These are phyloP conservation scores for Andrena fulva DNA, from an alignment of 2,888 invertebrate species.

Conservation along the genomic window DNA sequence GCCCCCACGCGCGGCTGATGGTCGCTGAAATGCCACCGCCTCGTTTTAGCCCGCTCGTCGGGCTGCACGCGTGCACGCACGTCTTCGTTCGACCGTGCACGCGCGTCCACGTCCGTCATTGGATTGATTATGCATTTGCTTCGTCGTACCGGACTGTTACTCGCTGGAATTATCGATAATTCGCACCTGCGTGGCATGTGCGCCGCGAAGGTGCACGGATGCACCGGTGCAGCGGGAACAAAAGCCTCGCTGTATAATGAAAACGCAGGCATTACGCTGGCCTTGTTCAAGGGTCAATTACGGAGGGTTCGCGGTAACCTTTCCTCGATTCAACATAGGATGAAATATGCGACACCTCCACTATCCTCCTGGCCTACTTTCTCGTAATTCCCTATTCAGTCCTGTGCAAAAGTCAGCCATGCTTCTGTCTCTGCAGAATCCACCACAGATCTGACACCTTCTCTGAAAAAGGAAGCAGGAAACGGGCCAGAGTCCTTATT, in stretches of 20 bases:
- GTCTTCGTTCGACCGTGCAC: constrained; percentile 17
- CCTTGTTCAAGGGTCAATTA: constrained; percentile 2
- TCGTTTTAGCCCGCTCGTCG: constrained; percentile 59
- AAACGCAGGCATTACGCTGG: background rate
- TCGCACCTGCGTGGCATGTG: constrained; percentile 48
- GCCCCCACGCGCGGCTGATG: constrained; percentile 64
- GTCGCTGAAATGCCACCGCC: constrained; percentile 69
- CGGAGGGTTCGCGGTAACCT: constrained; percentile 27
- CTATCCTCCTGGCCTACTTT: too few species aligned
- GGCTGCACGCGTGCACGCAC: constrained; percentile 28
- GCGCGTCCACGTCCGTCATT: constrained; percentile 42
- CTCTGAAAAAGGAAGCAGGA: too few species aligned
- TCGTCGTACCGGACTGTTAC: constrained; percentile 38
- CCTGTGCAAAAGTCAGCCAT: too few species aligned
- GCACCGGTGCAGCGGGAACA: background rate
- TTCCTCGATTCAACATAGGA: background rate
- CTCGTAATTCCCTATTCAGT: too few species aligned
- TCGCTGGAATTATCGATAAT: constrained; percentile 31
- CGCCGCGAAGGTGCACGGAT: constrained; percentile 3
- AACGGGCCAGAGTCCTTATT: too few species aligned
- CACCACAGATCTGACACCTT: too few species aligned
- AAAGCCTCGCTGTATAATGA: background rate
- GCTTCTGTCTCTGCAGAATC: too few species aligned
- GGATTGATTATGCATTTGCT: constrained; percentile 51
- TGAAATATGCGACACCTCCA: too few species aligned